Evolutionary conservation across 1,140 invertebrate species (phyloP).

Genomic region (Condylostylus longicornis): DNA sequence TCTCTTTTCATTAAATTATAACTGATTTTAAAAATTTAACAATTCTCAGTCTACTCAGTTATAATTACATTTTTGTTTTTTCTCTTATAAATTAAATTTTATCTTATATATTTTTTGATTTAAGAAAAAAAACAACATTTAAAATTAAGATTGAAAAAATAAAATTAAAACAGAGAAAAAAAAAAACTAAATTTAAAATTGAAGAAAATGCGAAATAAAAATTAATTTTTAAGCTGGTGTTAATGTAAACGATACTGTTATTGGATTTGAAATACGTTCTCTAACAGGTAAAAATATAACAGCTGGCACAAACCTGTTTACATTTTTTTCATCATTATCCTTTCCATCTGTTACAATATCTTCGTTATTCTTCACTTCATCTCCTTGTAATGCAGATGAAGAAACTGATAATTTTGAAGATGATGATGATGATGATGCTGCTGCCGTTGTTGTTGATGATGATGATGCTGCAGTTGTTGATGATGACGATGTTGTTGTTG

Average conservation of each 20-base stretch:
- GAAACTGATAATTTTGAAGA: conserved; percentile 11
- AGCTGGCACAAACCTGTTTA: conserved; percentile 62
- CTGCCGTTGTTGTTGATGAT: background rate
- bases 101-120: too few species aligned
- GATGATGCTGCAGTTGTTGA: conserved; percentile 11
- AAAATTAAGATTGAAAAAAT: too few species aligned
- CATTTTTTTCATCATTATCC: conserved; percentile 23
- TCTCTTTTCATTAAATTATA: too few species aligned
- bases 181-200: too few species aligned
- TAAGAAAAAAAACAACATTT: too few species aligned
- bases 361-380: background rate
- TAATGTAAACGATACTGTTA: conserved; percentile 79
- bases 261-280: conserved; percentile 58
- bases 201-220: too few species aligned
- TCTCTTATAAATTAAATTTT: too few species aligned
- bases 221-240: conserved; percentile 77
- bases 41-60: too few species aligned
- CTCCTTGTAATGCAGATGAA: background rate
- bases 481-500: background rate
- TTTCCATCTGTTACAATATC: background rate
- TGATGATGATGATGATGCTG: conserved; percentile 16
- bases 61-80: too few species aligned
- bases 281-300: conserved; percentile 83
- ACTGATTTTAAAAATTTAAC: too few species aligned
- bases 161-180: too few species aligned